Percentiles rank a stretch among this genome's conserved stretches.
Evolutionary conservation across 2,888 invertebrate species (phyloP).

Genomic region (Mesochorus sp.): DNA sequence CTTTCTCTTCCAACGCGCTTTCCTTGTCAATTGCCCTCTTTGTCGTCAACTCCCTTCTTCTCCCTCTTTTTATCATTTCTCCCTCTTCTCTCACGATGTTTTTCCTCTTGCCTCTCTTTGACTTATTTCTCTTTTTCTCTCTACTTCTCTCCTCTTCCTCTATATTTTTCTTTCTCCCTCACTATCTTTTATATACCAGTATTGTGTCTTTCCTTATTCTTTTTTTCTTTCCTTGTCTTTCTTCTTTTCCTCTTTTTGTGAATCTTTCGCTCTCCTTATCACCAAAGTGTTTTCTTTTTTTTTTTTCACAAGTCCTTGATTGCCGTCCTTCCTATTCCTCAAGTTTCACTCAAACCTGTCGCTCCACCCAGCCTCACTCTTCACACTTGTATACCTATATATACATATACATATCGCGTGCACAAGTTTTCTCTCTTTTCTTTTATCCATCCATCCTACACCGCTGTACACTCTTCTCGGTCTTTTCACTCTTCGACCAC

Average conservation of each 20-base stretch:
- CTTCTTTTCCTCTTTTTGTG: conserved; percentile 11
- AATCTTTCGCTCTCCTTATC: conserved; percentile 16
- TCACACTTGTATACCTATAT: neutral
- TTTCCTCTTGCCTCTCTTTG: conserved; percentile 13
- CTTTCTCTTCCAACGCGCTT: neutral
- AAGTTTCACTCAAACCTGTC: conserved; percentile 9
- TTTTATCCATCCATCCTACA: neutral
- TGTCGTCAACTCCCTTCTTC: neutral
- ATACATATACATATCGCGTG: neutral
- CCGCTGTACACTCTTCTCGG: neutral
- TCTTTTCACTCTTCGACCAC: conserved; percentile 10
- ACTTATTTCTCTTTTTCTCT: conserved; percentile 15
- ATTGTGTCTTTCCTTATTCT: neutral
- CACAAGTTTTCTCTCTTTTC: conserved; percentile 8
- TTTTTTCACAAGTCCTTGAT: conserved; percentile 53
- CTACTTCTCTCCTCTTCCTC: neutral
- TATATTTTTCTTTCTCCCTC: conserved; percentile 18
- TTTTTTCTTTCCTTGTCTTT: conserved; percentile 5
- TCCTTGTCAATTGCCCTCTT: neutral
- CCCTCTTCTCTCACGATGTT: neutral
- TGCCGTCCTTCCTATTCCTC: neutral
- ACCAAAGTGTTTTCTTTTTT: conserved; percentile 45
- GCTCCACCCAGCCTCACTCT: neutral
- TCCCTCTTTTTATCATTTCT: neutral
- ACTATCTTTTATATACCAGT: neutral